Conservation (phyloP, 1,140 invertebrate genomes). For the Anthonomus grandis region DNA sequence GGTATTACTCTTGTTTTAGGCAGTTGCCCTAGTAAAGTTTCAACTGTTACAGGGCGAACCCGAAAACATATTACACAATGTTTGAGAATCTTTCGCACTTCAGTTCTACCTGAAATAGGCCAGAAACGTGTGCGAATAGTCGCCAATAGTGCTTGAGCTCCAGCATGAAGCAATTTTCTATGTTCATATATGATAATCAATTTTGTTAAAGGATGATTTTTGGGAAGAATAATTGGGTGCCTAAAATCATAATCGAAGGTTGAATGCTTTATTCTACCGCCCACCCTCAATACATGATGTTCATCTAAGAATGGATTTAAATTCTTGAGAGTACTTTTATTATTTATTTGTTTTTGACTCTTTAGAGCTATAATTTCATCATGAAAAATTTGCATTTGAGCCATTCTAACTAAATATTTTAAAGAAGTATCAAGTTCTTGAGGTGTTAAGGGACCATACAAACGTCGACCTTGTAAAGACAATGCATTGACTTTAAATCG, state of each 20-base stretch:
- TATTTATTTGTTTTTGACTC: background rate
- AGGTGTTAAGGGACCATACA: slow-evolving; percentile 1
- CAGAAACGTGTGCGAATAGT: background rate
- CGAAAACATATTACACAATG: slow-evolving; percentile 14
- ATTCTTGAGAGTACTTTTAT: slow-evolving; percentile 1
- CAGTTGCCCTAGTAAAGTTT: slow-evolving; percentile 3
- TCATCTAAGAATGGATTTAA: background rate
- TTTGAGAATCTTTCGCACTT: background rate
- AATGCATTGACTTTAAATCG: slow-evolving; percentile 19
- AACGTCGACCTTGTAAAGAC: background rate
- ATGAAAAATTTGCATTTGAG: background rate
- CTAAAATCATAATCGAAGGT: background rate
- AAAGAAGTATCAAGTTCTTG: slow-evolving; percentile 9
- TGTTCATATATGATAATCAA: slow-evolving; percentile 1
- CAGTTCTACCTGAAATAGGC: background rate
- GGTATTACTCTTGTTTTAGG: slow-evolving; percentile 33
- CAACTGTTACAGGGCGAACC: slow-evolving; percentile 23
- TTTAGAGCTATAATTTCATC: slow-evolving; percentile 15
- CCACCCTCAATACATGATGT: background rate
- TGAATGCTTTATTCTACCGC: background rate
- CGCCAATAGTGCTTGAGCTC: background rate
- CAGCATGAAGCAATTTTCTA: background rate
- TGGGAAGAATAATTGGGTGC: background rate
- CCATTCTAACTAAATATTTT: background rate
- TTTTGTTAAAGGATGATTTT: background rate